A percentile compares a stretch with the other conserved stretches of the same genome.
These are phyloP conservation scores for Myiagra hebetior DNA, from an alignment of 2,113 vertebrate species.

Conservation along the genomic window DNA sequence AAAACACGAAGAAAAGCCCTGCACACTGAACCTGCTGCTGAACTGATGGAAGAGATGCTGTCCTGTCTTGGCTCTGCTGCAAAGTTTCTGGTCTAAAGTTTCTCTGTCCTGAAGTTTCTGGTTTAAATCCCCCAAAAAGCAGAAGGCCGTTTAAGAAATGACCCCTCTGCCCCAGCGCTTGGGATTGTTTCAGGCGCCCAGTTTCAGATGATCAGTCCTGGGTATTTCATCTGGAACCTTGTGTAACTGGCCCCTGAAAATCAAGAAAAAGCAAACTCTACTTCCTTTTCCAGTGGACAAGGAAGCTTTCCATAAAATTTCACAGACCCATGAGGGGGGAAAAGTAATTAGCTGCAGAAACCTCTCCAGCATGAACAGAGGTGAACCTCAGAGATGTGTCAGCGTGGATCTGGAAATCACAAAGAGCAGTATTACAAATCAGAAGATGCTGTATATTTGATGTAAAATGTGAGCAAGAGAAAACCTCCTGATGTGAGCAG, in stretches of 20 bases:
- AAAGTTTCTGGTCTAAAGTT: not conserved
- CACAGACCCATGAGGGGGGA: not conserved
- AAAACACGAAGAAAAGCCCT: not conserved
- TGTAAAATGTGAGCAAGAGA: not conserved
- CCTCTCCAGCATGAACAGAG: not conserved
- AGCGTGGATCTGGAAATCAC: not conserved
- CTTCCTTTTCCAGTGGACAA: not conserved
- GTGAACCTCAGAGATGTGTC: not conserved
- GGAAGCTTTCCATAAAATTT: not conserved
- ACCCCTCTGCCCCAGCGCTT: accelerated
- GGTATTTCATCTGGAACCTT: not conserved
- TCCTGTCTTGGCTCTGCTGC: not conserved
- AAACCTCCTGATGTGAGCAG: not conserved
- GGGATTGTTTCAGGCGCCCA: not conserved
- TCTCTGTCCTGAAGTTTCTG: not conserved
- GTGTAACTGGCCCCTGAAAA: not conserved
- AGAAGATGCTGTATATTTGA: not conserved
- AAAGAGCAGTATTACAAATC: not conserved
- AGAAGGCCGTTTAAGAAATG: not conserved
- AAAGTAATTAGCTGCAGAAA: not conserved
- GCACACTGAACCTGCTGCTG: not conserved
- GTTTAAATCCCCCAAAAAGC: not conserved
- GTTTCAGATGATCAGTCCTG: not conserved
- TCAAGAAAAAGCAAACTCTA: not conserved
- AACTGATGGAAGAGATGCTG: not conserved